Percentiles rank a stretch among this genome's conserved stretches.
Evolutionary conservation across 2,113 vertebrate species (phyloP).

Genomic region (Polyodon spathula): DNA sequence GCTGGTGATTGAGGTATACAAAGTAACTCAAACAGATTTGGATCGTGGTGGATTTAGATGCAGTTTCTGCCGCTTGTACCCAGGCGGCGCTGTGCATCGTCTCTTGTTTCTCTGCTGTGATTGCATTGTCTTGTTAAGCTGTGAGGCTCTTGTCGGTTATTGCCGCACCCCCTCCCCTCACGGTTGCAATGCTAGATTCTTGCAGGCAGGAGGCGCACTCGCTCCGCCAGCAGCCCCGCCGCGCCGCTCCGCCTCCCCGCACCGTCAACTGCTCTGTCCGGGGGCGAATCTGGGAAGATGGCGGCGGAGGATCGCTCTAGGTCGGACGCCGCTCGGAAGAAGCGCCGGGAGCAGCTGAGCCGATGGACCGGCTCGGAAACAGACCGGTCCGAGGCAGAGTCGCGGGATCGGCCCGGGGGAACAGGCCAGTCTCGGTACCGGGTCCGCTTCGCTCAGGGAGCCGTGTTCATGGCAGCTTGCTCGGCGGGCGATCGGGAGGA

Average conservation of each 20-base stretch:
- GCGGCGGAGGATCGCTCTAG: constrained; percentile 72
- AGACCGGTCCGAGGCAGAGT: constrained; percentile 44
- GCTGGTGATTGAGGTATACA: too few species aligned
- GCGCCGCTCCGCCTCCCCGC: neutral
- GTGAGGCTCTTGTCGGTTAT: too few species aligned
- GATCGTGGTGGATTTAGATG: too few species aligned
- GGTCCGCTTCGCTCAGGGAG: constrained; percentile 67
- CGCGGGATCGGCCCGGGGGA: constrained; percentile 24
- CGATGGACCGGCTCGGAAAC: constrained; percentile 65
- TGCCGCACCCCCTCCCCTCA: too few species aligned
- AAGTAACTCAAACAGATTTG: too few species aligned
- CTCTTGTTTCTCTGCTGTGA: too few species aligned
- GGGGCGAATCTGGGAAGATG: too few species aligned
- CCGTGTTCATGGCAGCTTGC: constrained; percentile 73
- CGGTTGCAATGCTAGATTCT: neutral
- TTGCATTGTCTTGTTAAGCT: too few species aligned
- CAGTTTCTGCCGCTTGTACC: too few species aligned
- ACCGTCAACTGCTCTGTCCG: too few species aligned
- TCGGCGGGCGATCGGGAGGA: constrained; percentile 70
- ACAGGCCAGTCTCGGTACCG: constrained; percentile 40
- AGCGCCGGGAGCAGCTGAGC: constrained; percentile 66
- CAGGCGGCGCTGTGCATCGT: too few species aligned
- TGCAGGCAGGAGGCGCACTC: neutral
- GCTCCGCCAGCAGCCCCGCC: neutral
- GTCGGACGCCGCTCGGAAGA: constrained; percentile 68